Conservation (phyloP, 2,888 invertebrate species). For the Bembecia ichneumoniformis region DNA sequence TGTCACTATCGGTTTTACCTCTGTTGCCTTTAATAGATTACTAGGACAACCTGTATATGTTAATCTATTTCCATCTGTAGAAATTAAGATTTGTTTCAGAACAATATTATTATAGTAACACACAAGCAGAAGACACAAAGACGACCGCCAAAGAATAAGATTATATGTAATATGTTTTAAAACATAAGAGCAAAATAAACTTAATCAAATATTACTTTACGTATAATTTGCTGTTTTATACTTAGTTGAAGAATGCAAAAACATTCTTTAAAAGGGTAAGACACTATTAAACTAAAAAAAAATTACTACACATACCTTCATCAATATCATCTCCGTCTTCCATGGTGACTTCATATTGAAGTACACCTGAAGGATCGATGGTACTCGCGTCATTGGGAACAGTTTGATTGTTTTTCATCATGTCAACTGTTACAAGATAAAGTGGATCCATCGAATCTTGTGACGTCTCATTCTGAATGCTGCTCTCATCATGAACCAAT, state of each 20-base stretch:
- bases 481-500: conserved; percentile 57
- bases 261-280: too few species aligned
- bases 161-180: too few species aligned
- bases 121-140: too few species aligned
- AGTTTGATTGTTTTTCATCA: conserved; percentile 19
- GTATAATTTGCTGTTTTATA: too few species aligned
- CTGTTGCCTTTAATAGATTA: conserved; percentile 23
- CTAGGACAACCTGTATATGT: conserved; percentile 25
- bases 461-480: conserved; percentile 42
- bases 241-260: too few species aligned
- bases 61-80: conserved; percentile 35
- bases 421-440: conserved; percentile 37
- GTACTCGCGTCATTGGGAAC: conserved; percentile 19
- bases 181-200: too few species aligned
- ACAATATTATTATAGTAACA: too few species aligned
- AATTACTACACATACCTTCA: conserved; percentile 27
- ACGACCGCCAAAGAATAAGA: too few species aligned
- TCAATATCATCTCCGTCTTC: conserved; percentile 58
- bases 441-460: conserved; percentile 38
- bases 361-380: conserved; percentile 24
- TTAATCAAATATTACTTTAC: too few species aligned
- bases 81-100: neutral
- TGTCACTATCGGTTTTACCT: conserved; percentile 31
- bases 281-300: too few species aligned
- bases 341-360: conserved; percentile 58